Percentiles rank a stretch among this genome's conserved stretches.
Conservation (phyloP, 2,113 vertebrate genomes). For the Pteropus alecto region DNA sequence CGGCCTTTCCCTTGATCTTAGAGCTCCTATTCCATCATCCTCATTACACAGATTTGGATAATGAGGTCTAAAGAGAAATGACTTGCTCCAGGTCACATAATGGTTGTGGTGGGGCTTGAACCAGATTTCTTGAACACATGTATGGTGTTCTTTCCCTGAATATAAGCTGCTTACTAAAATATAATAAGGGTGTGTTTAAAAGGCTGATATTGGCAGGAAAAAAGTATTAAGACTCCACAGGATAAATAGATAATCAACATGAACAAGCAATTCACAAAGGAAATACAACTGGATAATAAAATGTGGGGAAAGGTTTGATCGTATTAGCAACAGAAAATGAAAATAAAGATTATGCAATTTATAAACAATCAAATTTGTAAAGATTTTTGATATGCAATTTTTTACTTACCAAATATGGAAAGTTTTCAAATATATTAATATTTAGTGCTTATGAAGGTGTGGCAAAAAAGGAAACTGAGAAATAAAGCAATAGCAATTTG, state of each 20-base stretch:
- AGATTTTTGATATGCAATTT: neutral
- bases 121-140: neutral
- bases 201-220: neutral
- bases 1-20: neutral
- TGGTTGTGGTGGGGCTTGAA: neutral
- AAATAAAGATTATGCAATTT: constrained; percentile 7
- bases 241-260: neutral
- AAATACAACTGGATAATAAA: neutral
- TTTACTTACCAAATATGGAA: neutral
- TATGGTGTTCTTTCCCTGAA: neutral
- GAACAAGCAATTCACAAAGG: neutral
- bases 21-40: neutral
- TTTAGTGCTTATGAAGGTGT: neutral
- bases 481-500: neutral
- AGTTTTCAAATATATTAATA: neutral
- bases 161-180: neutral
- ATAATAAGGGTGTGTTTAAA: neutral
- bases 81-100: neutral
- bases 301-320: neutral
- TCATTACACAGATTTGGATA: neutral
- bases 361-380: neutral
- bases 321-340: neutral
- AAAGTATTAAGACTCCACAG: neutral
- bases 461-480: neutral
- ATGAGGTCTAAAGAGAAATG: neutral